Base-by-base conservation (phyloP, 2,113 vertebrate species). In the Ptyas mucosa region DNA sequence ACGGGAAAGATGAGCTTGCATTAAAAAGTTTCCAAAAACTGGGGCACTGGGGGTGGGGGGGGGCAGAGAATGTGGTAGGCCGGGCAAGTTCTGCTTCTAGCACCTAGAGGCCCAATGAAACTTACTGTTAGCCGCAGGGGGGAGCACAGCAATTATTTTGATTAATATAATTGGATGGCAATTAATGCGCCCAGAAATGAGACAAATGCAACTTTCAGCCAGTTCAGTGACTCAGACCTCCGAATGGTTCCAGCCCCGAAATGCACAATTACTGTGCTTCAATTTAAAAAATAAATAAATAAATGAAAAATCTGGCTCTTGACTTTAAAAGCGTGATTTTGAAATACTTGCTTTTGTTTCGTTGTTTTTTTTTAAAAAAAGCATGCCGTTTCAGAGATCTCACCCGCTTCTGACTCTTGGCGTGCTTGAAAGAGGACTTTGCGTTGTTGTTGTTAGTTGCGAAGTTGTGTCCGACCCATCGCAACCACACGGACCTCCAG, bases 151-250 rank as follows among this genome's bases (percentile, higher is more conserved):
- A 69, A 92, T 92, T 92, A 92, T 92, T 53, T 92, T 88, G 57
- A 92, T 92, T 92, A 92, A 92, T 92, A 88, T 92, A 92, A 92
- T 91, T 91, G 85, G 52, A 39, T 1, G 18, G 91, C 91, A 87
- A 91, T 92, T 92, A 88, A 92, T 53, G 91, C 91, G 18, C 11
- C 20, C 6, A 92, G n/a, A 92, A 53, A 49, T 69, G 49, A 61
- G 91, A 88, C 49, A 43, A 24, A 21, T 3, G 24, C 23, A 21
- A 24, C 57, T 53, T 88, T 18, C n/a, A 88, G 86, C 57, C 57
- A 29, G 86, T 23, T 24, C 21, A 6, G 12, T 92, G 91, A 92
- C 91, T 91, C 91, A 87, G 85, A 51, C 46, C 39, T 34, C 46
- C 1, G 21, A 26, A 21, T 1, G 49, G 14, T 69, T 61, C n/a